These are phyloP conservation scores for Colossoma macropomum DNA, from an alignment of 2,113 vertebrate genomes.

Conservation along the genomic window DNA sequence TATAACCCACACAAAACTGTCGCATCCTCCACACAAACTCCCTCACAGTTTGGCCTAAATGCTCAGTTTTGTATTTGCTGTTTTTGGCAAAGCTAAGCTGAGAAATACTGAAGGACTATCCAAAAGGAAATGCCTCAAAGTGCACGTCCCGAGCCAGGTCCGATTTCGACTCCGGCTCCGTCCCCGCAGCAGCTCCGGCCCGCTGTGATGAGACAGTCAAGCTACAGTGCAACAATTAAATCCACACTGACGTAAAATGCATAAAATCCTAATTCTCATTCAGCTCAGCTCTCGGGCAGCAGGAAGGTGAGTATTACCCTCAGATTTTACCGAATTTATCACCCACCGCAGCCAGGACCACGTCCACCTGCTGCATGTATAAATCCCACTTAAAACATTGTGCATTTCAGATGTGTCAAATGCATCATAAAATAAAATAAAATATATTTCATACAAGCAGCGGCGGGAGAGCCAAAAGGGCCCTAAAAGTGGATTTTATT, in stretches of 20 bases:
- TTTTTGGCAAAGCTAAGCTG: too few species aligned
- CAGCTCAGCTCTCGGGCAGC: slow-evolving; percentile 17
- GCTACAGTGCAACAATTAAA: slow-evolving; percentile 51
- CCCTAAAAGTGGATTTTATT: slow-evolving; percentile 43
- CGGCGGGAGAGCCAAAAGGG: slow-evolving; percentile 21
- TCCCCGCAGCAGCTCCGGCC: background rate
- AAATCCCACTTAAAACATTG: slow-evolving; percentile 49
- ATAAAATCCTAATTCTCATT: slow-evolving; percentile 48
- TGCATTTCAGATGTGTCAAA: slow-evolving; percentile 51
- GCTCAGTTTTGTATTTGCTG: too few species aligned
- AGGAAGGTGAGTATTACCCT: slow-evolving; percentile 41
- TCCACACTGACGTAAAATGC: slow-evolving; percentile 36
- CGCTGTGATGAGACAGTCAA: slow-evolving; percentile 19
- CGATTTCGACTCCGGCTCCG: background rate
- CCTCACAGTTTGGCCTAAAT: too few species aligned
- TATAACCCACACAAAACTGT: too few species aligned
- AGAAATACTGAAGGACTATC: background rate
- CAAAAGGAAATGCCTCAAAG: background rate
- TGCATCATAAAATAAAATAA: slow-evolving; percentile 43
- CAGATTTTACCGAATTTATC: slow-evolving; percentile 45
- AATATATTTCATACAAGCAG: slow-evolving; percentile 33
- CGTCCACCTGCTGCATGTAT: slow-evolving; percentile 41
- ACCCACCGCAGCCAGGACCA: slow-evolving; percentile 10
- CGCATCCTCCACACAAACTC: too few species aligned
- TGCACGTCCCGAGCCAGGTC: background rate